Percentiles rank a stretch among this genome's conserved stretches.
These are phyloP conservation scores for Halyomorpha halys DNA, from an alignment of 1,140 invertebrate species.

Conservation along the genomic window DNA sequence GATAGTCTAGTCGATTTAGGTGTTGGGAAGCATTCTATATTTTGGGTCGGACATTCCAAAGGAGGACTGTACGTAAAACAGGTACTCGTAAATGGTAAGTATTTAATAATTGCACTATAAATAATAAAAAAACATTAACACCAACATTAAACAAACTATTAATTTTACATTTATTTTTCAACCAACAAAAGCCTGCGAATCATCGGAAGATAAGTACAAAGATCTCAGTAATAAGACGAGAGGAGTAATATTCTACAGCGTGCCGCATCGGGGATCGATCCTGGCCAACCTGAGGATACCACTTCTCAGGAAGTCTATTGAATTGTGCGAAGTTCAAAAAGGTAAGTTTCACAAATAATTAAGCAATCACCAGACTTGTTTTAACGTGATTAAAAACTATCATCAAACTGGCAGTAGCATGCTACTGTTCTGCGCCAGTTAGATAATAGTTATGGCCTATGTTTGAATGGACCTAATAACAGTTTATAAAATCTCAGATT, in stretches of 20 bases:
- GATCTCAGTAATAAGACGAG: slow-evolving; percentile 42
- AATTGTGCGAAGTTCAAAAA: slow-evolving; percentile 52
- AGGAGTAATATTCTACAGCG: slow-evolving; percentile 60
- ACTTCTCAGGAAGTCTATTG: slow-evolving; percentile 45
- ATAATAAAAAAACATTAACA: not conserved
- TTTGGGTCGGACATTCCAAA: slow-evolving; percentile 62
- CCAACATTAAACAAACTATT: not conserved
- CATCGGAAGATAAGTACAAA: slow-evolving; percentile 21
- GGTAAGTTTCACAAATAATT: slow-evolving; percentile 40
- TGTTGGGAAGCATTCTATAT: slow-evolving; percentile 50
- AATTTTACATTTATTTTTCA: not conserved
- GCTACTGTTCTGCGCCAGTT: too few relatives aligned
- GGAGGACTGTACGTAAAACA: slow-evolving; percentile 62
- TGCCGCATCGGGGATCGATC: slow-evolving; percentile 58
- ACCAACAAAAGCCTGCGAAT: slow-evolving; percentile 34
- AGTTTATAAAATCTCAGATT: too few relatives aligned
- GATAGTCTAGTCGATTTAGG: slow-evolving; percentile 44
- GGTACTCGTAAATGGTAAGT: slow-evolving; percentile 46
- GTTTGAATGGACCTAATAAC: too few relatives aligned
- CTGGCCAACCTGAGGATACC: slow-evolving; percentile 54
- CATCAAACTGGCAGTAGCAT: too few relatives aligned
- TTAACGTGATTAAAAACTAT: too few relatives aligned
- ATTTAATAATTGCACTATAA: not conserved
- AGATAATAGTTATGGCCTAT: too few relatives aligned
- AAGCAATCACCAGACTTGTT: too few relatives aligned